phyloP scores from a whole-genome alignment of 2,113 vertebrate species.

The Cryptoleucopteryx plumbea region DNA sequence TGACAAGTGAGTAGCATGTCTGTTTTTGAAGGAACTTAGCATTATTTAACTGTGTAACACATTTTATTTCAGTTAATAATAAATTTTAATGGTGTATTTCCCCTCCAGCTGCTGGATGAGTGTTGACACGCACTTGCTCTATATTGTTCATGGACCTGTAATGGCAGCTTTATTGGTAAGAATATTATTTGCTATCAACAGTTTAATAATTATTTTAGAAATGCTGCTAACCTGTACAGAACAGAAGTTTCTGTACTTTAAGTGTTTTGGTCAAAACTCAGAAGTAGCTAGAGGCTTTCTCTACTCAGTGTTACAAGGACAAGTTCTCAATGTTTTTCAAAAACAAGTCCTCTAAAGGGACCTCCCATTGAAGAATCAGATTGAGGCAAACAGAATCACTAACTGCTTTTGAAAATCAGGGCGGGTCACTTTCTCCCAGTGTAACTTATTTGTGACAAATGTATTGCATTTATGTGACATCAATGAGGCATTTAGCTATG shows the following conservation, averaged over 20 bases:
- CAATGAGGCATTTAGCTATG: not conserved
- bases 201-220: not conserved
- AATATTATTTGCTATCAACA: not conserved
- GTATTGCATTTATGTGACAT: not conserved
- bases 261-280: not conserved
- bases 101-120: conserved; percentile 94
- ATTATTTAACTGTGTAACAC: not conserved
- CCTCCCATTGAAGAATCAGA: not conserved
- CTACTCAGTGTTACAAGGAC: not conserved
- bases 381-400: not conserved
- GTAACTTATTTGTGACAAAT: not conserved
- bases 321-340: not conserved
- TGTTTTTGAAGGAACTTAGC: conserved; percentile 46
- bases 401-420: not conserved
- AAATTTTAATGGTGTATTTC: conserved; percentile 6
- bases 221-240: not conserved
- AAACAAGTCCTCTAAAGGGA: not conserved
- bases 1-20: conserved; percentile 88
- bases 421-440: not conserved
- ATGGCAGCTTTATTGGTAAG: conserved; percentile 94
- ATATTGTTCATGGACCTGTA: conserved; percentile 94
- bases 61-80: not conserved
- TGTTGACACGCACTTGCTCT: conserved; percentile 92
- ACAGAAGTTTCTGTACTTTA: not conserved
- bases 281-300: not conserved